Conservation (phyloP, 2,797 vertebrate species). For the Chiloscyllium punctatum region DNA sequence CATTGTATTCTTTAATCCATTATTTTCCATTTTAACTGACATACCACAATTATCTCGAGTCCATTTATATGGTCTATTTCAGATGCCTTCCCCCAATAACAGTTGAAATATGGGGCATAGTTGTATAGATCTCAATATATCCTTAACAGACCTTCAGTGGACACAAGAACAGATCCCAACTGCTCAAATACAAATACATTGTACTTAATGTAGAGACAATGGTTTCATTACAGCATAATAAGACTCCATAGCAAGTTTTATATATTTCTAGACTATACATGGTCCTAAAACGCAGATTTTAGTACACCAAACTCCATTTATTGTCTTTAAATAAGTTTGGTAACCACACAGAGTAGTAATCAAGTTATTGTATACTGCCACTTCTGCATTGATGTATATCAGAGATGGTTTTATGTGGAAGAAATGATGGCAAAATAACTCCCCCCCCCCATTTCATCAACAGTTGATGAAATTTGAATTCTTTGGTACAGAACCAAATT, state of each 20-base stretch:
- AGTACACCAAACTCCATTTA: neutral
- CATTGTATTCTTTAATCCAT: neutral
- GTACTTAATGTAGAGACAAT: neutral
- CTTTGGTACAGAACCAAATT: neutral
- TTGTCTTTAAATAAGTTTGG: neutral
- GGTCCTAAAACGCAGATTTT: neutral
- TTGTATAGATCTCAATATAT: neutral
- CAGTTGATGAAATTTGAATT: neutral
- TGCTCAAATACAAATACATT: neutral
- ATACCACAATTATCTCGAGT: neutral
- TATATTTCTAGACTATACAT: neutral
- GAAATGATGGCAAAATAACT: neutral
- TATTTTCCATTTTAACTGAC: neutral
- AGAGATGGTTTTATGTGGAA: neutral
- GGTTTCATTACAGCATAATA: neutral
- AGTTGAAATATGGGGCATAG: neutral
- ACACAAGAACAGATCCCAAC: neutral
- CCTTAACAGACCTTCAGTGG: neutral
- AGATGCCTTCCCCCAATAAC: neutral
- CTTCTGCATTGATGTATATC: neutral
- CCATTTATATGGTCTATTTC: neutral
- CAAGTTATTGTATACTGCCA: neutral
- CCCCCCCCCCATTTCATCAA: neutral
- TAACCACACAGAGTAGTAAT: neutral
- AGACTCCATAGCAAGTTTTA: neutral